Base-by-base conservation (phyloP, 2,797 vertebrate genomes). In the Eulemur rubriventer region DNA sequence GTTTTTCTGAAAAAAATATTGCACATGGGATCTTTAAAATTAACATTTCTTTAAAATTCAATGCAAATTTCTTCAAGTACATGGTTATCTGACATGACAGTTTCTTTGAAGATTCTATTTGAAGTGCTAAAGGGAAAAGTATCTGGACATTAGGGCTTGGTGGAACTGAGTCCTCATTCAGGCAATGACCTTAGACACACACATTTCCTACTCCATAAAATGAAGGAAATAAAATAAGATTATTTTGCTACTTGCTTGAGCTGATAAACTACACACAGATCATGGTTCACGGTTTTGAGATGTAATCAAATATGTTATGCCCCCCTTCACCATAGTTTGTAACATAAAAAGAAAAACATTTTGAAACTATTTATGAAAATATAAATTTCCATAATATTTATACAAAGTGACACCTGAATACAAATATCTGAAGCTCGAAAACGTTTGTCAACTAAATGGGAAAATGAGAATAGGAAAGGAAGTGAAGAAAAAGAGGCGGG, bases 141-240 rank as follows among this genome's bases (percentile, higher is more conserved):
- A 1, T 12, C 18, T 24, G 61, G 17, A 3, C 6, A 7, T 52
- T 33, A 41, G n/a, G 28, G n/a, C 28, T 33, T 52, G 20, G 28
- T 6, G 73, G n/a, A 63, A 6, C 30, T n/a, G 11, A 0, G 0
- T 88, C 18, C 4, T 16, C 6, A 35, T 33, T 17, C 4, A 8
- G 57, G 24, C 7, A 22, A 26, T 5, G 26, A 50, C 6, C 28
- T 33, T 43, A 13, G 14, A 7, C 4, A 30, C 4, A 26, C 33
- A 3, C 1, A 14, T 59, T 90, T 22, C 6, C n/a, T 59, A 1
- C 10, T 59, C 50, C 35, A 1, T 35, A 48, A 43, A 70, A 65
- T 43, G 24, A 17, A 55, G 17, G 46, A 2, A 14, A 18, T 59
- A 50, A 43, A 4, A 16, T 6, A 2, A 7, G 2, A 13, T n/a